Evolutionary conservation across 2,797 vertebrate genomes (phyloP).

Genomic region (Ctenopoma multispine): DNA sequence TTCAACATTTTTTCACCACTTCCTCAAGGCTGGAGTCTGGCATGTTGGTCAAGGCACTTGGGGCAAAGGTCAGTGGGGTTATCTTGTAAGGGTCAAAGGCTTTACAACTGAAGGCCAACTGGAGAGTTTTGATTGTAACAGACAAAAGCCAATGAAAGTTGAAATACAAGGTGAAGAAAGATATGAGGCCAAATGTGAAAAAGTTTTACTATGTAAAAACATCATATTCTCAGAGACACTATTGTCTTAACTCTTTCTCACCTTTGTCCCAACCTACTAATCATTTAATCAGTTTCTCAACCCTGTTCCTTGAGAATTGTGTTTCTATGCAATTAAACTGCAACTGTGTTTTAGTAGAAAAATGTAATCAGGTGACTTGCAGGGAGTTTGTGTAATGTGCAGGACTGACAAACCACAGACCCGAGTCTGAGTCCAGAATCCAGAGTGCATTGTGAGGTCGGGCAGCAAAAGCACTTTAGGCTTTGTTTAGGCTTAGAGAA

Average conservation of each 20-base stretch:
- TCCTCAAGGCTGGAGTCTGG: background rate
- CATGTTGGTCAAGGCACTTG: background rate
- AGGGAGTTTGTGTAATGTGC: no score
- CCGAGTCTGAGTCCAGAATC: no score
- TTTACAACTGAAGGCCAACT: slow-evolving; percentile 4
- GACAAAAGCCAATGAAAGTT: background rate
- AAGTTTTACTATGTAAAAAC: background rate
- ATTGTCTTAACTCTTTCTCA: no score
- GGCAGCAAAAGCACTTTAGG: no score
- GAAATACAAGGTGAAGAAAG: background rate
- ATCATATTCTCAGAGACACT: background rate
- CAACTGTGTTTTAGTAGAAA: no score
- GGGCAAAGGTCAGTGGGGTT: slow-evolving; percentile 23
- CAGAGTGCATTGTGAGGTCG: no score
- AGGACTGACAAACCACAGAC: no score
- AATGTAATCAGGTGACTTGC: no score
- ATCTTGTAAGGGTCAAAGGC: slow-evolving; percentile 12
- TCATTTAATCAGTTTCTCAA: background rate
- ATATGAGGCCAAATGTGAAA: background rate
- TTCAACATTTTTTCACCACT: background rate
- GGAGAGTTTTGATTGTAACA: background rate
- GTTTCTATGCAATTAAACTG: no score
- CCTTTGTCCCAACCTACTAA: background rate
- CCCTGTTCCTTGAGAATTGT: no score
- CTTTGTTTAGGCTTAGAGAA: no score